Evolutionary conservation across 2,888 invertebrate species (phyloP).

Genomic region (Caenorhabditis uteleia): DNA sequence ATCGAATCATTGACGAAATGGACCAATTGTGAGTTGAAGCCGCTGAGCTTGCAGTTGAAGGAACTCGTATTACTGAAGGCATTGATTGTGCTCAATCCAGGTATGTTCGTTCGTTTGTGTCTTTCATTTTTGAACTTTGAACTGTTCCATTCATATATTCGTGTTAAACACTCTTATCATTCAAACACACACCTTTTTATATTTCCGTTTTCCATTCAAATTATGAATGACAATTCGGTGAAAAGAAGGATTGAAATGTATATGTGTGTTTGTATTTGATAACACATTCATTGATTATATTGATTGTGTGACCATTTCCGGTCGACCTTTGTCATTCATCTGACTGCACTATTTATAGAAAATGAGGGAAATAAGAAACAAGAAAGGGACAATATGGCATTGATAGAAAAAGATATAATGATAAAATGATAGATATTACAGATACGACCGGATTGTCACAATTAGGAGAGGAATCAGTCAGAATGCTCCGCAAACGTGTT

Average conservation of each 20-base stretch:
- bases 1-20: constrained; percentile 50
- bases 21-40: constrained; percentile 49
- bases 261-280: neutral
- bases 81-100: constrained; percentile 51
- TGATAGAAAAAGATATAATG: neutral
- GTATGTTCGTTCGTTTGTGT: constrained; percentile 16
- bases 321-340: no score
- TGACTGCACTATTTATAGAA: no score
- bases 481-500: constrained; percentile 50
- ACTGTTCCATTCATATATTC: no score
- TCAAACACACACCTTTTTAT: neutral
- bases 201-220: constrained; percentile 1
- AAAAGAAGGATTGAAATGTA: neutral
- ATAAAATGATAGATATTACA: constrained; percentile 4
- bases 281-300: no score
- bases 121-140: no score
- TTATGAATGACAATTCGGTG: no score
- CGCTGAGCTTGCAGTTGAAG: constrained; percentile 48
- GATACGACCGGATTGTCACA: constrained; percentile 50
- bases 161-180: no score
- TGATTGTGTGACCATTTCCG: no score
- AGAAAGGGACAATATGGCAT: no score
- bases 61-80: constrained; percentile 60
- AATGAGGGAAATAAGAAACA: no score
- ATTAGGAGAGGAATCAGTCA: constrained; percentile 43